These are phyloP conservation scores for Habrosyne pyritoides DNA, from an alignment of 2,888 invertebrate genomes.

Conservation along the genomic window DNA sequence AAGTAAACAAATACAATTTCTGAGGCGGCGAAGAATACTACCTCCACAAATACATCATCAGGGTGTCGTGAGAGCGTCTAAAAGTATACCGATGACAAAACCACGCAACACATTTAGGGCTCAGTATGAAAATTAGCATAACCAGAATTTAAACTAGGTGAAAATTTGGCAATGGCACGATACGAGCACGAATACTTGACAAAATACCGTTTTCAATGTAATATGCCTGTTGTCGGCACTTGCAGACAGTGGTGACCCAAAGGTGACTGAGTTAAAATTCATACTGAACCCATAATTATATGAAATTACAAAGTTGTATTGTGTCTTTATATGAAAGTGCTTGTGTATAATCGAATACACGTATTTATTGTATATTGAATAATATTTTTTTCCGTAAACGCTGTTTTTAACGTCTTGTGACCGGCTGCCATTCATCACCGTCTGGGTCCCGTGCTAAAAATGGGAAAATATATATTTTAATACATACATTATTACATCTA, in stretches of 20 bases:
- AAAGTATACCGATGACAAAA: too few relatives aligned
- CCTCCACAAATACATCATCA: too few relatives aligned
- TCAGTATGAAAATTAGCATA: neutral
- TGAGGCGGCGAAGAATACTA: too few relatives aligned
- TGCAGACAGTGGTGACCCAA: neutral
- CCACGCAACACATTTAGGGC: neutral
- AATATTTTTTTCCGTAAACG: neutral
- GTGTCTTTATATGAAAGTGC: constrained; percentile 5
- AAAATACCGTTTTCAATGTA: neutral
- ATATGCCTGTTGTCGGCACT: neutral
- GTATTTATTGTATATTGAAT: neutral
- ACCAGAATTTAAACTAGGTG: too few relatives aligned
- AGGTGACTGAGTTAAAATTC: neutral
- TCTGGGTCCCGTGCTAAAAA: constrained; percentile 76
- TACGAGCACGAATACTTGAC: too few relatives aligned
- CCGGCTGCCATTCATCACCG: constrained; percentile 85
- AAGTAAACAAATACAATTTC: neutral
- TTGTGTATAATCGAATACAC: neutral
- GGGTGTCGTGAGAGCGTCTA: too few relatives aligned
- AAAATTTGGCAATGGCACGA: too few relatives aligned
- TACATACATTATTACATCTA: too few relatives aligned
- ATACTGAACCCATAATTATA: neutral
- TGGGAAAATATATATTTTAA: constrained; percentile 2
- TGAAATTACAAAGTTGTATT: neutral
- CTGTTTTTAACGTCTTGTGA: constrained; percentile 75